phyloP scores from a whole-genome alignment of 2,797 vertebrate genomes.

The Ptychadena robeensis region DNA sequence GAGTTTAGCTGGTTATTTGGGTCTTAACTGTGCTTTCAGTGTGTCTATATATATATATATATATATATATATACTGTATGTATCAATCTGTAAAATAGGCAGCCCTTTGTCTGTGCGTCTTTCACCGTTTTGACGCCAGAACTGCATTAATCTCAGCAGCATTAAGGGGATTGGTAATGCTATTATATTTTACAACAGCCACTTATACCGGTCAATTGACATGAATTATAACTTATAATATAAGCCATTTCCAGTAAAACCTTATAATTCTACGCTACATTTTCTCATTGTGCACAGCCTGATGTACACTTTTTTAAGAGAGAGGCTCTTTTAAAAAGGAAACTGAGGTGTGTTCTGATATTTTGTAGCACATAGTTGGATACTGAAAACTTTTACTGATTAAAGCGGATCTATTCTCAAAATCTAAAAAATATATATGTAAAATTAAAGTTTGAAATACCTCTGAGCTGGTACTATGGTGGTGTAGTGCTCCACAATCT shows the following conservation, averaged over 20 bases:
- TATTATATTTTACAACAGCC: slow-evolving; percentile 41
- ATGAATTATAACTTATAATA: slow-evolving; percentile 45
- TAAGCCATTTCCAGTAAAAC: slow-evolving; percentile 35
- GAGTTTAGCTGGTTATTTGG: too few relatives aligned
- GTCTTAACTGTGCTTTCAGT: too few relatives aligned
- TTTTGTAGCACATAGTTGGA: background rate
- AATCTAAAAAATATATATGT: too few relatives aligned
- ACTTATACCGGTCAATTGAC: slow-evolving; percentile 37
- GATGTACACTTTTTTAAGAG: background rate
- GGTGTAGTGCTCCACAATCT: too few relatives aligned
- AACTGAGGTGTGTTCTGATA: background rate
- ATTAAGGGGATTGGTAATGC: slow-evolving; percentile 27
- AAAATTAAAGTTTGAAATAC: too few relatives aligned
- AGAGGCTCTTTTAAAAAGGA: background rate
- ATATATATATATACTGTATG: too few relatives aligned
- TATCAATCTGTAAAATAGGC: background rate
- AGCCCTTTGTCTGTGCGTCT: background rate
- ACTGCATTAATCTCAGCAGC: slow-evolving; percentile 11
- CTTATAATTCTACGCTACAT: slow-evolving; percentile 20
- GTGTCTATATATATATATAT: background rate
- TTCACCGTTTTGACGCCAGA: background rate
- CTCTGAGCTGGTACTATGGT: too few relatives aligned
- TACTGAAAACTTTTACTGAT: background rate
- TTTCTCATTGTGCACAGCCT: background rate
- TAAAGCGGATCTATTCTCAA: too few relatives aligned